These are phyloP conservation scores for Agrotis clavis DNA, from an alignment of 2,888 invertebrate genomes.

Conservation along the genomic window DNA sequence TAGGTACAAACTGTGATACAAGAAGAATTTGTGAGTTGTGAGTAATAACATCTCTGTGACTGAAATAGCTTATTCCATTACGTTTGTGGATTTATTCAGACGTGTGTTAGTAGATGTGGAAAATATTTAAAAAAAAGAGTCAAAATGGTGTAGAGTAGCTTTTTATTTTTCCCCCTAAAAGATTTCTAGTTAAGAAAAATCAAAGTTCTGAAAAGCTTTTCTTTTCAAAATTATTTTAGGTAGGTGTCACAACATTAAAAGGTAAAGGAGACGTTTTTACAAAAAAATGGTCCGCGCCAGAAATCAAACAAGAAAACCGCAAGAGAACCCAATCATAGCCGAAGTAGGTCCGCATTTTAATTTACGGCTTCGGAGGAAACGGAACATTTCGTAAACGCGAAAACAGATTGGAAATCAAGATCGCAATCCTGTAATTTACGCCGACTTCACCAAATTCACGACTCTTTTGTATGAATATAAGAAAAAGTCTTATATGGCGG, in stretches of 20 bases:
- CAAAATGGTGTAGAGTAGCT: no score
- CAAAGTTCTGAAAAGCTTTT: no score
- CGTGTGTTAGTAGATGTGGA: neutral
- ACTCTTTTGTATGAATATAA: conserved; percentile 50
- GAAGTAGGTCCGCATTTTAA: conserved; percentile 37
- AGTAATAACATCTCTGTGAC: neutral
- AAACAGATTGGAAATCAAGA: conserved; percentile 56
- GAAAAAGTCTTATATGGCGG: conserved; percentile 41
- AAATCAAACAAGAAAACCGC: conserved; percentile 19
- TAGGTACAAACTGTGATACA: conserved; percentile 10
- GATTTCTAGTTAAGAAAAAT: no score
- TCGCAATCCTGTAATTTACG: conserved; percentile 55
- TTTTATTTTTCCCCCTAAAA: no score
- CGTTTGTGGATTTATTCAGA: conserved; percentile 8
- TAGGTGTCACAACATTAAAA: no score
- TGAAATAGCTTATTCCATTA: conserved; percentile 2
- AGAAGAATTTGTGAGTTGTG: conserved; percentile 24
- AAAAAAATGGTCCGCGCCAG: neutral
- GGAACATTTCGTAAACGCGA: conserved; percentile 16
- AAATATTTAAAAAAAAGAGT: neutral
- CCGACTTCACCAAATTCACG: conserved; percentile 34
- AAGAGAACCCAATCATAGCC: neutral
- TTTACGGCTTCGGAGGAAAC: conserved; percentile 28
- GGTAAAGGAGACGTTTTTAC: neutral
- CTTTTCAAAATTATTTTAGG: no score